Base-by-base conservation (phyloP, 2,113 vertebrate species). In the Tupaia tana region DNA sequence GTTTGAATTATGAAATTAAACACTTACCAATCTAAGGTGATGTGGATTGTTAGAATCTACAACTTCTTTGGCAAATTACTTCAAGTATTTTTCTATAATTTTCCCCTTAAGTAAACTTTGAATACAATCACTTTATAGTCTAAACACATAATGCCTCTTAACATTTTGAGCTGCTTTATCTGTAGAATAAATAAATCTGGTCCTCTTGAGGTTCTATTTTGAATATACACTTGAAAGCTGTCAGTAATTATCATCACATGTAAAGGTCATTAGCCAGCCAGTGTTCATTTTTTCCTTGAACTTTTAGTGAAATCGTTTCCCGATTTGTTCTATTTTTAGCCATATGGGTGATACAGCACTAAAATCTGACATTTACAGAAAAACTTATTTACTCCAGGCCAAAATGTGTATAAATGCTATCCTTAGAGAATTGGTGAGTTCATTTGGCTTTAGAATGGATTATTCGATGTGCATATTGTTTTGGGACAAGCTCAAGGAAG, bases 41-140 rank as follows among this genome's bases (percentile, higher is more conserved):
- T 90, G 56, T 84, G 91, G 63, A 81, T 96, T 96, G 91, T 87
- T 90, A 79, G 84, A 94, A 54, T 84, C 87, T 96, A 52, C 67
- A 91, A 92, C 31, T 94, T 87, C 31, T 63, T 80, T 92, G 85
- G 81, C 70, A 95, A 89, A 86, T 95, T 93, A 90, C 85, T 96
- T 75, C 29, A 87, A 84, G 31, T 96, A 93, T 95, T 97, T 95
- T 97, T 96, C 92, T 97, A 93, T 94, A 86, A 95, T 92, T 94
- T 89, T 84, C n/a, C 34, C 58, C 74, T 79, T 75, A 77, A 95
- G 96, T 86, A 90, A 61, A 85, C 67, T 94, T 96, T 87, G 56
- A 84, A 91, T 94, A 89, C 79, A 96, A 81, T 95, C 84, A 95
- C 59, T 58, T 93, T 95, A 89, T 97, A 95, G 84, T 95, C 78